These are phyloP conservation scores for Pituophis catenifer DNA, from an alignment of 2,113 vertebrate species.

Conservation along the genomic window DNA sequence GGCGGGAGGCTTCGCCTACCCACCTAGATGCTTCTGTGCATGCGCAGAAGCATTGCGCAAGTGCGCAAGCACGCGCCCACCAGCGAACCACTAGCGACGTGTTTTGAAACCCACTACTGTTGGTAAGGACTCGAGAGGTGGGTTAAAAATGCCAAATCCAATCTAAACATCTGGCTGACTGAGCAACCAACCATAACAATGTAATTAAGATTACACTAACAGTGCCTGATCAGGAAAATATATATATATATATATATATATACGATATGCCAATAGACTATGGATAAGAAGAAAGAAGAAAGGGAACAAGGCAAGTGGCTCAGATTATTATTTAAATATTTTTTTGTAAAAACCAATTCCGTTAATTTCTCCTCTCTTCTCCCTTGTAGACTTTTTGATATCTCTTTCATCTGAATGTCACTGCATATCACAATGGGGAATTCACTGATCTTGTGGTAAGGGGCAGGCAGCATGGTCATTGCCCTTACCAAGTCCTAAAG, in stretches of 20 bases:
- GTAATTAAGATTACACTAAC: neutral
- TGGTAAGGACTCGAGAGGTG: neutral
- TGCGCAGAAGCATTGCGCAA: too few relatives aligned
- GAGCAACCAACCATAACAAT: neutral
- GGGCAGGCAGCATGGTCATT: neutral
- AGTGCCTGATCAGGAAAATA: neutral
- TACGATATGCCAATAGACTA: neutral
- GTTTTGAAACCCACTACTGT: too few relatives aligned
- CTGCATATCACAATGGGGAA: neutral
- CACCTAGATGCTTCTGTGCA: too few relatives aligned
- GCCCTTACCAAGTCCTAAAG: constrained; percentile 5
- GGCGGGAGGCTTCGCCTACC: too few relatives aligned
- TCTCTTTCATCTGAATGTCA: constrained; percentile 27
- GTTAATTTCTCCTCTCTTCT: constrained; percentile 11
- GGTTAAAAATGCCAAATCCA: neutral
- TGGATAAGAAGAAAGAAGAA: neutral
- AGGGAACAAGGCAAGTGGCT: neutral
- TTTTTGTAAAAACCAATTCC: constrained; percentile 3
- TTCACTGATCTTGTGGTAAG: neutral
- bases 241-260: too few relatives aligned
- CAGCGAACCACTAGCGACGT: too few relatives aligned
- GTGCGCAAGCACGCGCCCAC: too few relatives aligned
- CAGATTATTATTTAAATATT: constrained; percentile 19
- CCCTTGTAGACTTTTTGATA: neutral
- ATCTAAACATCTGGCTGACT: neutral